A percentile compares a stretch with the other conserved stretches of the same genome.
Conservation (phyloP, 2,797 vertebrate genomes). For the Neomorphus geoffroyi region DNA sequence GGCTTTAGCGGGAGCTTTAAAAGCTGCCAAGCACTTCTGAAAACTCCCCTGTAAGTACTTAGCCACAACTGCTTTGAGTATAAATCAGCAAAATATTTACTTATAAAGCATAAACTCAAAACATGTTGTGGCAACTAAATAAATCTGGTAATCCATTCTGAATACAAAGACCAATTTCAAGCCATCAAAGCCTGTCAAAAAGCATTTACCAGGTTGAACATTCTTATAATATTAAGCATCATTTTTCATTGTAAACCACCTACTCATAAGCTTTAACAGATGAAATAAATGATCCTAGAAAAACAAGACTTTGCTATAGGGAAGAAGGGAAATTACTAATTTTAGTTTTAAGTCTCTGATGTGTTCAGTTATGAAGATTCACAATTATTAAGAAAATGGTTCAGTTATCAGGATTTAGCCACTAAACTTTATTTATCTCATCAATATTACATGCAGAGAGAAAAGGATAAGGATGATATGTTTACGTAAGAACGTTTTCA, state of each 20-base stretch:
- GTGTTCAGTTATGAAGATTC: not conserved
- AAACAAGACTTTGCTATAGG: constrained; percentile 46
- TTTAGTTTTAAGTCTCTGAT: constrained; percentile 14
- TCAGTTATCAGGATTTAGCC: not conserved
- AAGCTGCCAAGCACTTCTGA: not conserved
- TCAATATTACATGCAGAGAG: not conserved
- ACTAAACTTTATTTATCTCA: not conserved
- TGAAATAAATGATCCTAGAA: constrained; percentile 19
- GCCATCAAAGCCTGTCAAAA: constrained; percentile 58
- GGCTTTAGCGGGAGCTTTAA: not conserved
- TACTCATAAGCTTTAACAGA: constrained; percentile 47
- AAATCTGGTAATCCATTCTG: constrained; percentile 36
- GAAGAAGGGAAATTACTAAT: not conserved
- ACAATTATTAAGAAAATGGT: not conserved
- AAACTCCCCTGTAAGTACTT: constrained; percentile 18
- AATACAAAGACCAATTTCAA: constrained; percentile 46
- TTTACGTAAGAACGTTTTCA: not conserved
- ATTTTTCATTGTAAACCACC: constrained; percentile 57
- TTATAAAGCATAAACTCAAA: constrained; percentile 28
- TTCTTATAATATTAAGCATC: constrained; percentile 44
- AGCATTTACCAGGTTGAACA: constrained; percentile 14
- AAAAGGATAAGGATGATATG: no score
- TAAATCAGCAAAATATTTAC: constrained; percentile 63
- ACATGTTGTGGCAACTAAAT: constrained; percentile 40
- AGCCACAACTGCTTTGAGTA: constrained; percentile 27